Conservation (phyloP, 2,797 vertebrate genomes). For the Tamandua tetradactyla region DNA sequence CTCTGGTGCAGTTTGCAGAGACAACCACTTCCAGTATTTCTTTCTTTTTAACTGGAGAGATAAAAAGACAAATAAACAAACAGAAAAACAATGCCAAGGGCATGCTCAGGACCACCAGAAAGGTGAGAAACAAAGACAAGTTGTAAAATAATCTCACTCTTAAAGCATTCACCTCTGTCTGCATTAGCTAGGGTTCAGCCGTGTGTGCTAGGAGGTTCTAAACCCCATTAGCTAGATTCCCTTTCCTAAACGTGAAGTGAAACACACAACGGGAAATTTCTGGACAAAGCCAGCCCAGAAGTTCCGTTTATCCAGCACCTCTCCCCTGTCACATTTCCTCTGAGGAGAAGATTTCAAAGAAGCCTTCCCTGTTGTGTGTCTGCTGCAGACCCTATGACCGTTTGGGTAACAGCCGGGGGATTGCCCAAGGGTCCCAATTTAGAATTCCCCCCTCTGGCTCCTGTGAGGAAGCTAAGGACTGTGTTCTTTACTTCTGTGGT, state of each 20-base stretch:
- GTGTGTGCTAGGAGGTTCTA: neutral
- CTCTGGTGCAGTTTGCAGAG: neutral
- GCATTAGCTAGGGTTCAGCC: accelerated
- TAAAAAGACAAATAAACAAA: too few species aligned
- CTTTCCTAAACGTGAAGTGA: slow-evolving; percentile 80
- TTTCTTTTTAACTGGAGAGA: neutral
- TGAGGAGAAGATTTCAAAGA: slow-evolving; percentile 55
- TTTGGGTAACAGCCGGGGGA: slow-evolving; percentile 74
- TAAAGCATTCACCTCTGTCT: neutral
- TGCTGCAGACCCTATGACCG: slow-evolving; percentile 70
- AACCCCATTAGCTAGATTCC: slow-evolving; percentile 65
- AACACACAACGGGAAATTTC: slow-evolving; percentile 80
- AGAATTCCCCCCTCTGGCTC: slow-evolving; percentile 73
- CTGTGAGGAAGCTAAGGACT: slow-evolving; percentile 61
- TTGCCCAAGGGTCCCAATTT: slow-evolving; percentile 77
- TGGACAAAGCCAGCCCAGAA: slow-evolving; percentile 75
- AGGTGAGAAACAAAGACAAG: neutral
- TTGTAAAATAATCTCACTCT: neutral
- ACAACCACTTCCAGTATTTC: neutral
- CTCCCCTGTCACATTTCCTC: slow-evolving; percentile 71
- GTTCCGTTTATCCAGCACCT: slow-evolving; percentile 78
- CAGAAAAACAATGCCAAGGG: neutral
- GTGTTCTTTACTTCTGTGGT: neutral
- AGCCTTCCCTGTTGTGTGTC: neutral
- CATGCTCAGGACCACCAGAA: neutral